Evolutionary conservation across 1,140 invertebrate genomes (phyloP).

Genomic region (Bradynema listronoti): DNA sequence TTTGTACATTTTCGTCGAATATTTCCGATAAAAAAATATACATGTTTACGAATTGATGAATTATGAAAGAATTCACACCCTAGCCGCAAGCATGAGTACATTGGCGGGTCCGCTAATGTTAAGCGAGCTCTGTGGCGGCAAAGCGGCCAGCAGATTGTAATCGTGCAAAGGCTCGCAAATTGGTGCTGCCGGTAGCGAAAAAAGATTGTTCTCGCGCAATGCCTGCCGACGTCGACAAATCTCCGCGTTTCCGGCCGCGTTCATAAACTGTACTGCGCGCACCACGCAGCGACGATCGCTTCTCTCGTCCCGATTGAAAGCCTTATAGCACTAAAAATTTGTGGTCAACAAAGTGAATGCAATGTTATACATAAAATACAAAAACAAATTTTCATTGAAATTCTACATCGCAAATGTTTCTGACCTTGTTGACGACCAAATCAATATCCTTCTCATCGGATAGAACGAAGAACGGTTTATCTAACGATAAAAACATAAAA

Average conservation of each 20-base stretch:
- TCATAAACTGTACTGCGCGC: conserved; percentile 36
- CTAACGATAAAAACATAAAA: conserved; percentile 16
- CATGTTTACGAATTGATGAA: conserved; percentile 14
- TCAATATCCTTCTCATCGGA: conserved; percentile 26
- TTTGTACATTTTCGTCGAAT: no score
- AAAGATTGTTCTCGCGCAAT: no score
- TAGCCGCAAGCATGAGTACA: conserved; percentile 24
- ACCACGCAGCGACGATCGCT: conserved; percentile 24
- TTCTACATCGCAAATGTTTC: neutral
- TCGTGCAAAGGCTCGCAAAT: conserved; percentile 31
- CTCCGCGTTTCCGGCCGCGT: conserved; percentile 37
- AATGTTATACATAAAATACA: neutral
- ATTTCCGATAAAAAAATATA: conserved; percentile 10
- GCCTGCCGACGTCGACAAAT: conserved; percentile 29
- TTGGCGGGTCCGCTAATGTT: conserved; percentile 10
- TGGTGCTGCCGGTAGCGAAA: no score
- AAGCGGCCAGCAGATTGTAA: conserved; percentile 33
- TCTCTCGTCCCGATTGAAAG: conserved; percentile 22
- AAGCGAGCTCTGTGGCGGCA: conserved; percentile 34
- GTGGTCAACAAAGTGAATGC: neutral
- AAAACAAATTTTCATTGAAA: neutral
- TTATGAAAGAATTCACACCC: conserved; percentile 15
- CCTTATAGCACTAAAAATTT: conserved; percentile 21
- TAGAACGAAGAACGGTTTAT: conserved; percentile 25
- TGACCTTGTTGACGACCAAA: conserved; percentile 23